These are phyloP conservation scores for Tetragonula carbonaria DNA, from an alignment of 2,888 invertebrate genomes.

Conservation along the genomic window DNA sequence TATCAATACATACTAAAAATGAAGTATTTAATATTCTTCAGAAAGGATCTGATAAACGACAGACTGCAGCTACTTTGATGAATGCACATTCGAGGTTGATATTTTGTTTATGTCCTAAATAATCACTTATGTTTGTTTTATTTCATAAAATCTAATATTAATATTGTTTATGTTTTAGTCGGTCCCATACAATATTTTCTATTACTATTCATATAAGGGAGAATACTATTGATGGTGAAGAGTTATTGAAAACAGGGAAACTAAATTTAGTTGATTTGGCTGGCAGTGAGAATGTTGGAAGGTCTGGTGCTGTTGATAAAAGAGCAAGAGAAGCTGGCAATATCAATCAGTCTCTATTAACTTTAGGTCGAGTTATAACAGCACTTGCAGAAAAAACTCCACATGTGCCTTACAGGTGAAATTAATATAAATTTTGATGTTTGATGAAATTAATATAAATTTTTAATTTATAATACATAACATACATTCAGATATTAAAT, in stretches of 20 bases:
- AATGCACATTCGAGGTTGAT: constrained; percentile 94
- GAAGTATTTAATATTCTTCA: constrained; percentile 95
- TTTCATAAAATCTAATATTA: neutral
- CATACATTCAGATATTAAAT: neutral
- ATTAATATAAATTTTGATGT: neutral
- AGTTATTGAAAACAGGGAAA: constrained; percentile 97
- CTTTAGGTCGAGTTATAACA: constrained; percentile 97
- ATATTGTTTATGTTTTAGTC: constrained; percentile 85
- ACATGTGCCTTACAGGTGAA: constrained; percentile 96
- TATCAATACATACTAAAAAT: constrained; percentile 94
- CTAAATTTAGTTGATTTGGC: constrained; percentile 98
- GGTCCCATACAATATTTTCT: constrained; percentile 98
- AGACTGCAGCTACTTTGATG: constrained; percentile 97
- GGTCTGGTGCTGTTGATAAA: constrained; percentile 96
- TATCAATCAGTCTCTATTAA: constrained; percentile 97
- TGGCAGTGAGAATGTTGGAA: constrained; percentile 98
- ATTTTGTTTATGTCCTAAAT: constrained; percentile 55
- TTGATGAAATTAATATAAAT: too few relatives aligned
- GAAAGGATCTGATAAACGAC: constrained; percentile 93
- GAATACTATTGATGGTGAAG: constrained; percentile 94
- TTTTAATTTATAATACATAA: neutral
- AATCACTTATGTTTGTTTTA: neutral
- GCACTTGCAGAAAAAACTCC: constrained; percentile 95
- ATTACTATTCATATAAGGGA: constrained; percentile 97
- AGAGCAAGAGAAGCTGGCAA: constrained; percentile 97